Base-by-base conservation (phyloP, 2,888 invertebrate genomes). In the Cephus sareptanus region DNA sequence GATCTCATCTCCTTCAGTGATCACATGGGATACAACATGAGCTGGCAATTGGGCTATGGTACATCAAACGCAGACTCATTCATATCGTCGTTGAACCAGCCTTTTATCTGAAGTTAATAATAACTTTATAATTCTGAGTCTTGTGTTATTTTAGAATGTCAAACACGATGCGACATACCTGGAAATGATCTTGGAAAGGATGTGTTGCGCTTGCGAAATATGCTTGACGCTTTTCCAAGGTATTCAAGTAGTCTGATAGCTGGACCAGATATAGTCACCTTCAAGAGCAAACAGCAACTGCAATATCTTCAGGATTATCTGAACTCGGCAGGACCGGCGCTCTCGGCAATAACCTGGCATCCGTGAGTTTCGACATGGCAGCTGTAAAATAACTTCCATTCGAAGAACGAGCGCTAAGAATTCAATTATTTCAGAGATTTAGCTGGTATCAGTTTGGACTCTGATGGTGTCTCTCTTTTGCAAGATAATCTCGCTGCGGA, bases 41-140 rank as follows among this genome's bases (percentile, higher is more conserved):
- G 93, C 82, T 97, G 96, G 96, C 96, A 96, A 90, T 90, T 96
- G 33, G 95, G 95, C 77, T 95, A 94, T 88, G 95, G 96, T 96
- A 90, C 40, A 70, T 76, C 34, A n/a, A 76, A 31, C 68, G 40
- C 73, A 31, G 34, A 73, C 71, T 4, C 37, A 11, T 34, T 9
- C 15, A 40, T 74, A n/a, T 76, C 15, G n/a, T 30, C 30, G 71
- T 33, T 34, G 15, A 71, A 30, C 1, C 34, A 30, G 6, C 12
- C 4, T 71, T 71, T 31, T 11, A 31, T 71, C 71, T 23, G 71
- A 4, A 33, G 3, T n/a, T 31, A 6, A 33, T 9, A 31, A 33
- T 33, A 11, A 11, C 4, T 11, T 34, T 3, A 11, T 9, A 11
- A 33, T 71, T 23, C 56, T 71, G 33, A 0, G 3, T 71, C 12